phyloP scores from a whole-genome alignment of 2,113 vertebrate genomes.

The Pterocles gutturalis region DNA sequence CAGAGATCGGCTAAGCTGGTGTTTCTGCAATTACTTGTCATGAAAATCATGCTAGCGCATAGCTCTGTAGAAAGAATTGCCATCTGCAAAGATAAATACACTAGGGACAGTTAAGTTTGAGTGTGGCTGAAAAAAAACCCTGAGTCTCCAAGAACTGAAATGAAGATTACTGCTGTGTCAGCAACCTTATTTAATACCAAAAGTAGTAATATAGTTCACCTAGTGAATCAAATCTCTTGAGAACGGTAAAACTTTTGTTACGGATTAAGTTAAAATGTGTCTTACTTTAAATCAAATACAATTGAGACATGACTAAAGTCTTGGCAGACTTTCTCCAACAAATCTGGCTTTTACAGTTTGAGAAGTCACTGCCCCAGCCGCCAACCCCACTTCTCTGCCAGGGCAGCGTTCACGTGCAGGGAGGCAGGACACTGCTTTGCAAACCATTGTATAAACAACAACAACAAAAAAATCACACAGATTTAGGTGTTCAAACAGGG shows the following conservation, averaged over 20 bases:
- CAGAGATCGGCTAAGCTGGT: not conserved
- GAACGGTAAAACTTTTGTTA: not conserved
- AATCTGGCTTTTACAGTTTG: not conserved
- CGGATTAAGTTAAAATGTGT: not conserved
- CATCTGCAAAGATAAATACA: not conserved
- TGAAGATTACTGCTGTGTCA: conserved; percentile 18
- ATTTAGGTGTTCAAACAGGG: not conserved
- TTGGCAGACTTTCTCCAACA: not conserved
- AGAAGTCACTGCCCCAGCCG: not conserved
- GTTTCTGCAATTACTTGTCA: not conserved
- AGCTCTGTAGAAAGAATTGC: conserved; percentile 7
- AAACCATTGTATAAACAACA: no score
- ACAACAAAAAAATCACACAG: not conserved
- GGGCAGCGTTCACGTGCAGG: not conserved
- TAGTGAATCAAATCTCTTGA: not conserved
- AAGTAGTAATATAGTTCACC: conserved; percentile 3
- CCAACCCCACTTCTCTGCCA: not conserved
- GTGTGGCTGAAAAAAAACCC: not conserved
- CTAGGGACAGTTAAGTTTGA: not conserved
- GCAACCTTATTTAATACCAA: conserved; percentile 44
- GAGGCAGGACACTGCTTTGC: not conserved
- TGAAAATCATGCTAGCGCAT: not conserved
- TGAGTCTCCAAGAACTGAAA: not conserved
- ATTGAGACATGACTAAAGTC: not conserved
- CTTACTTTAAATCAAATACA: not conserved